Base-by-base conservation (phyloP, 1,140 invertebrate genomes). In the Thalassaphorura encarpata region DNA sequence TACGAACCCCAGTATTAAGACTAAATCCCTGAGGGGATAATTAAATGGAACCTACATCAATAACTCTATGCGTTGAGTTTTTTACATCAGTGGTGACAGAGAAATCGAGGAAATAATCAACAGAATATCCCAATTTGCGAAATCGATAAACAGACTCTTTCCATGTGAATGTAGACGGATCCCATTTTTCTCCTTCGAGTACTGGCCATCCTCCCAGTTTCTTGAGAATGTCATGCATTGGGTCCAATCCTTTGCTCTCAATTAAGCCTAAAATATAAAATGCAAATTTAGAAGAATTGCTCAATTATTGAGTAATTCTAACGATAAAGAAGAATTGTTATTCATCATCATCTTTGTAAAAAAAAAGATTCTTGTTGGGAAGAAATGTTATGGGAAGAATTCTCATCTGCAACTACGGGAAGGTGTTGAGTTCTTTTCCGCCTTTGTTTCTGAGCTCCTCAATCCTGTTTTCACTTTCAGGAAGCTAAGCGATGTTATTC, bases 51-150 rank as follows among this genome's bases (percentile, higher is more conserved):
- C 85, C 79, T 77, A 92, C 88, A 75, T 92, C 87, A 64, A 94
- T 89, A 28, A 89, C 78, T 48, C 89, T 76, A 57, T 78, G 80
- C 0, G 85, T 87, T 24, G 85, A 89, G 70, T 95, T 94, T 69
- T 89, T 91, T n/a, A 91, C 77, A 72, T 96, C 89, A 6, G 88
- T 84, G 3, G 82, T 81, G 51, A 96, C 83, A 31, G 86, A 89
- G 63, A 95, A 89, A 66, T 93, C 88, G n/a, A 97, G 78, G 67
- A 94, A 83, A 67, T 94, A 92, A 70, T 93, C 88, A 39, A 89
- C 83, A 5, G 85, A 88, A 68, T 88, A 91, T 3, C 91, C 92
- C 4, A 77, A 71, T 46, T 74, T 73, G 19, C 85, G 76, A 72
- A 89, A 91, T 52, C 79, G 83, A 72, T 85, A 89, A 3, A 91